Evolutionary conservation across 2,888 invertebrate genomes (phyloP).

Genomic region (Hedychridium roseum): DNA sequence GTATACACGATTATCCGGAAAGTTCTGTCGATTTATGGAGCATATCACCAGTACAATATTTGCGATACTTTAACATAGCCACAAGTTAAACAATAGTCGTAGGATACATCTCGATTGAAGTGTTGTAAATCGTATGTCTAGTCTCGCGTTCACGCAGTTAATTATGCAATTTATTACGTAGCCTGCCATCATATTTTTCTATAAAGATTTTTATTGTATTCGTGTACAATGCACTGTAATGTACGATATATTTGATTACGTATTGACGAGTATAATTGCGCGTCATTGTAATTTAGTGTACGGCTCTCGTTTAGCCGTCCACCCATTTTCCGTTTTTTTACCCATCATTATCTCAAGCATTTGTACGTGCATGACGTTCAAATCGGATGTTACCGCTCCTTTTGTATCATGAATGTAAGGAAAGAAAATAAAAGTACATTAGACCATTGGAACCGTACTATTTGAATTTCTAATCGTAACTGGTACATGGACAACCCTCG

Average conservation of each 20-base stretch:
- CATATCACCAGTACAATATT: neutral
- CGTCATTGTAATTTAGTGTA: conserved; percentile 8
- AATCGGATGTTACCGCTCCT: conserved; percentile 39
- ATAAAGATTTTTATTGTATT: conserved; percentile 32
- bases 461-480: neutral
- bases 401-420: conserved; percentile 42
- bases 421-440: conserved; percentile 44
- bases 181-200: conserved; percentile 36
- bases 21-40: neutral
- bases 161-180: conserved; percentile 36
- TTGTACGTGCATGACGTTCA: conserved; percentile 32
- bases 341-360: conserved; percentile 22
- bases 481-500: too few species aligned
- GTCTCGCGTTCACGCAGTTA: conserved; percentile 24
- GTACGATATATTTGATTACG: conserved; percentile 7
- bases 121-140: too few species aligned
- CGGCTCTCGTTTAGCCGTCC: conserved; percentile 14
- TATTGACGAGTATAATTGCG: conserved; percentile 1
- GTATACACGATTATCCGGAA: neutral
- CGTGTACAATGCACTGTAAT: conserved; percentile 9
- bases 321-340: conserved; percentile 18
- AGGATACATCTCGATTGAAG: too few species aligned
- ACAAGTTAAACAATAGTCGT: conserved; percentile 10
- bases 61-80: conserved; percentile 1
- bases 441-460: conserved; percentile 3